Base-by-base conservation (phyloP, 2,113 vertebrate species). In the Seriola rivoliana region DNA sequence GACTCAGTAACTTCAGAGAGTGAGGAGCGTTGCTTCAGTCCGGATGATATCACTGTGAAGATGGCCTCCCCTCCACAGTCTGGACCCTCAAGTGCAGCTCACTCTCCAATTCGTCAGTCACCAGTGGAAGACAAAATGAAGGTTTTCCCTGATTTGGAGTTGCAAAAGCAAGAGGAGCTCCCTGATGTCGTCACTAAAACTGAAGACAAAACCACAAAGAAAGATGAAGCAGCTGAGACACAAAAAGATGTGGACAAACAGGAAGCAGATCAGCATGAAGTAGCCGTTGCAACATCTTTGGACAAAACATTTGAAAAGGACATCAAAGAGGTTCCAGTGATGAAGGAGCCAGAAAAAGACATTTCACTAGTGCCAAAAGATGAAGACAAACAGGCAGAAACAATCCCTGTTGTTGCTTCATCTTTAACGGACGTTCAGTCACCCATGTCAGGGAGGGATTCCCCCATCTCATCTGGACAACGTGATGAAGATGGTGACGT, bases 51-150 rank as follows among this genome's bases (percentile, higher is more conserved):
- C 89, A 99, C 98, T 7, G 96, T 99, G 62, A 99, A 99, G 93
- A 97, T 99, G 97, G 97, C 97, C n/a, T 99, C 97, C 40, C 98
- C 97, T 17, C 96, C 96, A 46, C 96, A 96, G 1, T 99, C 98
- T 5, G 97, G 96, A 55, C 97, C 97, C 60, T 96, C 96, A 0
- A 99, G 98, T 82, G 94, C 97, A 44, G 95, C 96, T 63, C 97
- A 98, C 71, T 98, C 98, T 4, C 98, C 98, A 32, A 96, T 97
- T 75, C 96, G 96, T 84, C 96, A 97, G 82, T 98, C 97, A 21
- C 97, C 98, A 17, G 93, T 97, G 52, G 97, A 97, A 72, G 96
- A 97, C 46, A 97, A 96, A 38, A 92, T 89, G 66, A 96, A 96
- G 81, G 78, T 89, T 0, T 94, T 95, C 40, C 90, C 95, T 71